Evolutionary conservation across 2,888 invertebrate genomes (phyloP).

Genomic region (Aspidiotus destructor): DNA sequence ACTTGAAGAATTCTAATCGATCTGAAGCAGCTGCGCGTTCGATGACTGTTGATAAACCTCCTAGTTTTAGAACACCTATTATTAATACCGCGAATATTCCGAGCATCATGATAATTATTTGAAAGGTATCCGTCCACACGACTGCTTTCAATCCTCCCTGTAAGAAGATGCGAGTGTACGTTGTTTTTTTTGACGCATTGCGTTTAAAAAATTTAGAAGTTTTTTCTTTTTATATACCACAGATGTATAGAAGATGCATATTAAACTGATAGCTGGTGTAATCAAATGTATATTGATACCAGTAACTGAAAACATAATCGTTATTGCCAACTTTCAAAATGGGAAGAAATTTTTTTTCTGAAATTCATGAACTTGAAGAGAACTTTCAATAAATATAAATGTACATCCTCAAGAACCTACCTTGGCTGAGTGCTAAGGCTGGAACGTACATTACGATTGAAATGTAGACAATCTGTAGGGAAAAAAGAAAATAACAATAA

Average conservation of each 20-base stretch:
- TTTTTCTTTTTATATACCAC: constrained; percentile 51
- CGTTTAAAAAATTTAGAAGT: neutral
- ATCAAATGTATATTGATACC: constrained; percentile 70
- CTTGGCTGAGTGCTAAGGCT: constrained; percentile 73
- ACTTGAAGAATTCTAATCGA: constrained; percentile 65
- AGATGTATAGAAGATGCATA: constrained; percentile 89
- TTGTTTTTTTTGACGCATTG: constrained; percentile 16
- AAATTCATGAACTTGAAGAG: neutral
- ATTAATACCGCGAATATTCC: constrained; percentile 56
- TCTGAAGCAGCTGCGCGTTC: constrained; percentile 51
- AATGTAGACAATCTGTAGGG: constrained; percentile 52
- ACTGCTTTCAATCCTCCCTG: constrained; percentile 67
- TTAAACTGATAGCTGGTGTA: constrained; percentile 67
- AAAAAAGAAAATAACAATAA: neutral
- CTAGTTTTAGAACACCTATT: constrained; percentile 56
- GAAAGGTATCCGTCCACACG: constrained; percentile 70
- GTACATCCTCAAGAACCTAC: constrained; percentile 42
- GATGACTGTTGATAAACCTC: constrained; percentile 55
- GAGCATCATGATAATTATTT: constrained; percentile 63
- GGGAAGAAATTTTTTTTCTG: neutral
- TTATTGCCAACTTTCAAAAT: neutral
- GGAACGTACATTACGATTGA: constrained; percentile 83
- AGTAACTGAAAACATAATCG: constrained; percentile 51
- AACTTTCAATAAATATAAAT: neutral
- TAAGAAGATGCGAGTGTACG: neutral